Percentiles rank a stretch among this genome's conserved stretches.
Evolutionary conservation across 2,888 invertebrate species (phyloP).

Genomic region (Argynnis bischoffii): DNA sequence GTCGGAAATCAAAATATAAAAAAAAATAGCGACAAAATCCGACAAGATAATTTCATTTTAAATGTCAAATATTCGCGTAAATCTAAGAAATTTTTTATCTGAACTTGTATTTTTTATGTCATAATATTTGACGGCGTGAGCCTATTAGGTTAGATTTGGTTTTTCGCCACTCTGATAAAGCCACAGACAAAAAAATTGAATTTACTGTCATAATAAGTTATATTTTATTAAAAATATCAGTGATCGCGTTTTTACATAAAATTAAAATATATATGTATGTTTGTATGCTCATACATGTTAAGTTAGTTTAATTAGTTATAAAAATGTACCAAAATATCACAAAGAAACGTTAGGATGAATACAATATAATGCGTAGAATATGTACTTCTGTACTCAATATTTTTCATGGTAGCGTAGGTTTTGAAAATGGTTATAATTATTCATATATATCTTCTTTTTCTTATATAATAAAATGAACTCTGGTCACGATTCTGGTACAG

Average conservation of each 20-base stretch:
- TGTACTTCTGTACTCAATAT: slow-evolving; percentile 34
- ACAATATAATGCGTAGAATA: slow-evolving; percentile 28
- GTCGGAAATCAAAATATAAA: neutral
- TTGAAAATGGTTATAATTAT: slow-evolving; percentile 28
- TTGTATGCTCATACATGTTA: slow-evolving; percentile 33
- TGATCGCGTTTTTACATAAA: no score
- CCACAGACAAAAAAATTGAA: no score
- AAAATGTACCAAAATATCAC: slow-evolving; percentile 44
- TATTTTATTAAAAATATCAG: no score
- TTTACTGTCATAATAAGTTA: no score
- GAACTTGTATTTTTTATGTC: no score
- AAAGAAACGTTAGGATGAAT: slow-evolving; percentile 37
- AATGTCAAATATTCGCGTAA: no score
- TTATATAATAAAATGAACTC: slow-evolving; percentile 33
- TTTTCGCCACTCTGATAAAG: no score
- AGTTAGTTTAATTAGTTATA: slow-evolving; percentile 39
- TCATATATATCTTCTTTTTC: slow-evolving; percentile 21
- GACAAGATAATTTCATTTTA: no score
- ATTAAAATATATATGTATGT: neutral
- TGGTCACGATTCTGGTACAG: slow-evolving; percentile 42
- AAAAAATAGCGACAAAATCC: no score
- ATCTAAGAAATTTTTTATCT: no score
- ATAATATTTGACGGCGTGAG: no score
- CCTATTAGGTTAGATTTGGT: no score
- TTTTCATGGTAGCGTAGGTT: slow-evolving; percentile 33